phyloP scores from a whole-genome alignment of 2,113 vertebrate species.

The Neofelis nebulosa region DNA sequence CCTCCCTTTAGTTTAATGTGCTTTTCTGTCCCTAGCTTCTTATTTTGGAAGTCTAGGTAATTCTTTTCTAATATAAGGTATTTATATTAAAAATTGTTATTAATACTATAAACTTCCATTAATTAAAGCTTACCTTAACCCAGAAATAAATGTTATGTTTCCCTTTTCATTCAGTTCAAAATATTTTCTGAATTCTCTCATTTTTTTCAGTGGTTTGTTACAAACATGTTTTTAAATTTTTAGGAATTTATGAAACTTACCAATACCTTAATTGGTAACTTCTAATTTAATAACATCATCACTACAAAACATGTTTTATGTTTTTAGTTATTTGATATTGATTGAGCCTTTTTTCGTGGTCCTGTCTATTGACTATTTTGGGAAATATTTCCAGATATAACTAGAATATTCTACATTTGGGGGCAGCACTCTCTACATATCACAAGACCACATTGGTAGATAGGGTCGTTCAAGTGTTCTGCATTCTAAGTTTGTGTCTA shows the following conservation, averaged over 20 bases:
- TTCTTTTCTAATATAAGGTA: background rate
- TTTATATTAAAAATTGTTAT: background rate
- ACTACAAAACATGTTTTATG: background rate
- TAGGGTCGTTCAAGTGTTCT: background rate
- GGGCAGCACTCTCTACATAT: background rate
- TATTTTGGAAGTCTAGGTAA: background rate
- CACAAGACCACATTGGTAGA: background rate
- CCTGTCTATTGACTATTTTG: background rate
- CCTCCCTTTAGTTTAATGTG: background rate
- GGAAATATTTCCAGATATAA: background rate
- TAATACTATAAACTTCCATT: background rate
- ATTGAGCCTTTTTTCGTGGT: background rate
- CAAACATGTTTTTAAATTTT: background rate
- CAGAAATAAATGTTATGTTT: background rate
- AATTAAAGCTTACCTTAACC: background rate
- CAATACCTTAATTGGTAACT: background rate
- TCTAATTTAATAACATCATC: background rate
- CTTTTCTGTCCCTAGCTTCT: background rate
- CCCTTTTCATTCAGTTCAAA: background rate
- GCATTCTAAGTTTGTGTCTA: background rate
- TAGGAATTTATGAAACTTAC: background rate
- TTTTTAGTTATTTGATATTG: background rate
- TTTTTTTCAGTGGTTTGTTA: background rate
- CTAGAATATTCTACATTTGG: background rate
- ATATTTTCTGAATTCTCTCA: slow-evolving; percentile 1